Base-by-base conservation (phyloP, 1,140 invertebrate species). In the Pygmarrhopalites habei region DNA sequence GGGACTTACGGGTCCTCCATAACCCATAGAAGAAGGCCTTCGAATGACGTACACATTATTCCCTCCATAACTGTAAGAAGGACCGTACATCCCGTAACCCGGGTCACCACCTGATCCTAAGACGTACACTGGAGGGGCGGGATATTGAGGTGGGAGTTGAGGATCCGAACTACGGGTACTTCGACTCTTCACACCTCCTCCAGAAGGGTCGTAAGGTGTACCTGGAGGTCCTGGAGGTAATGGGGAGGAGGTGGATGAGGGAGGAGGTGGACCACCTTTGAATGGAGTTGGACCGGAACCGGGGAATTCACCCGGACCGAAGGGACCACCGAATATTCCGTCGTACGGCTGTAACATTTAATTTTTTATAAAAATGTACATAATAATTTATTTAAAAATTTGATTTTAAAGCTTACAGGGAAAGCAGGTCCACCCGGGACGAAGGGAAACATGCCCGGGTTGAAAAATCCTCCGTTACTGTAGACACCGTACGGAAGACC, bases 401-500 rank as follows among this genome's bases (percentile, higher is more conserved):
- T n/a, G n/a, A n/a, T n/a, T n/a, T n/a, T n/a, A n/a, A n/a, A 46
- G 19, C 32, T 2, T 55, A 62, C 23, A 26, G 25, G 49, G 7
- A 41, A 55, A 41, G 43, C 49, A 26, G 19, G 41, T 30, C 58
- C 68, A 21, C 69, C 69, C 3, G 69, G 69, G 2, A 71, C 69
- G 49, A 71, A 71, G 0, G 69, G 69, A 51, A 71, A 71, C 1
- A 71, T 30, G 4, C 69, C 69, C 0, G 69, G 69, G 49, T 71
- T 68, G 28, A 71, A 66, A 43, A 71, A 68, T 10, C 69, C 66
- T 15, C 60, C 69, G 23, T 65, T 64, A 35, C 58, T 62, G 61
- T 65, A 68, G 23, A 71, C 63, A 28, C 69, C 69, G 32, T 66
- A 71, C 1, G 69, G 69, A 10, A 68, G 39, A 35, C 69, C 69